A percentile compares a stretch with the other conserved stretches of the same genome.
phyloP scores from a whole-genome alignment of 2,113 vertebrate genomes.

The Alligator mississippiensis region DNA sequence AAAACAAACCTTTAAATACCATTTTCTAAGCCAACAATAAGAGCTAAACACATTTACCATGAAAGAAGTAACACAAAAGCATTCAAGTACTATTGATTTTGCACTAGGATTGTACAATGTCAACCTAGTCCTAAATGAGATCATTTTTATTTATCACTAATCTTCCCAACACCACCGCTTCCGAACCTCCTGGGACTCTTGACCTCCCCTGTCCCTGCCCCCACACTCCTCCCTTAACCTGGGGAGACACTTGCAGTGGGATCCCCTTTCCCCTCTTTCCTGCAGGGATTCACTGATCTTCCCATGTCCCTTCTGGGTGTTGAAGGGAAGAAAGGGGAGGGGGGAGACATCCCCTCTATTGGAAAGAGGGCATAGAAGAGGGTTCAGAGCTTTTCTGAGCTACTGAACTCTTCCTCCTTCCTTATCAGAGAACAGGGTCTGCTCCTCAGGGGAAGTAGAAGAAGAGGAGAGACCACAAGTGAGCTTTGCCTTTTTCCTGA shows the following conservation, averaged over 20 bases:
- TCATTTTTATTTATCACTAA: background rate
- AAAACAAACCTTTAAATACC: too few species aligned
- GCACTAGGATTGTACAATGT: background rate
- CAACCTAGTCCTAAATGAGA: background rate
- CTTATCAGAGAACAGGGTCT: background rate
- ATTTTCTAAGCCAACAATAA: background rate
- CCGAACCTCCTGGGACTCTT: too few species aligned
- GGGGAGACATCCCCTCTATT: background rate
- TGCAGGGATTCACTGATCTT: too few species aligned
- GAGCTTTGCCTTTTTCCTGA: too few species aligned
- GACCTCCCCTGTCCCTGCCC: background rate
- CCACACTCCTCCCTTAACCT: background rate
- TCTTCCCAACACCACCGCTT: background rate
- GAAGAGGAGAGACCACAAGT: too few species aligned
- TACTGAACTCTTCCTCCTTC: background rate
- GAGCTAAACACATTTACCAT: background rate
- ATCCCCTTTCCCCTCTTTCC: background rate
- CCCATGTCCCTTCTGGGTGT: background rate
- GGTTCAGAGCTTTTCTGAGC: background rate
- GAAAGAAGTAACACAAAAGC: background rate
- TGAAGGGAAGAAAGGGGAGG: background rate
- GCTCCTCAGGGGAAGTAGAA: background rate
- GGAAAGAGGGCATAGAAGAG: background rate
- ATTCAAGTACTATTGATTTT: background rate
- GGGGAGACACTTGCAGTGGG: background rate